phyloP scores from a whole-genome alignment of 2,888 invertebrate genomes.

The Spilosoma lubricipeda region DNA sequence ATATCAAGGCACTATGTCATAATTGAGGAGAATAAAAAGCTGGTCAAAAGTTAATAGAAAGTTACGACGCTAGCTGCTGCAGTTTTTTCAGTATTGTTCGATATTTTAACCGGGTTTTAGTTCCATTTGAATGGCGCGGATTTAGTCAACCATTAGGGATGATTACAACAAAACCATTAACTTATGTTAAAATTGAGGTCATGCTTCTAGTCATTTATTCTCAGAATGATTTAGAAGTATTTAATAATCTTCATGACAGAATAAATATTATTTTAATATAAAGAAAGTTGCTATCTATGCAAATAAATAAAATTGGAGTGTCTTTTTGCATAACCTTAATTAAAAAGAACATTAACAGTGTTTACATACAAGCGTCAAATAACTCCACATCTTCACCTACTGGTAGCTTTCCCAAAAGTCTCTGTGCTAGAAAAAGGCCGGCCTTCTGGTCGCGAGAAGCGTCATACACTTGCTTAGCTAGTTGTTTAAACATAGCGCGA shows the following conservation, averaged over 20 bases:
- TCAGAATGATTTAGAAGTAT: background rate
- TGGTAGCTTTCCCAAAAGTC: too few species aligned
- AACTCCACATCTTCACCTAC: too few species aligned
- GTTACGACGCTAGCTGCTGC: constrained; percentile 34
- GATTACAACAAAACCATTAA: background rate
- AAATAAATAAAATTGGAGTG: too few species aligned
- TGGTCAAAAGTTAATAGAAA: constrained; percentile 36
- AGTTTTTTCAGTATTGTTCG: constrained; percentile 37
- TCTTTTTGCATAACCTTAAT: too few species aligned
- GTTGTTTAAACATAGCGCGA: too few species aligned
- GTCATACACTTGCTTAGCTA: too few species aligned
- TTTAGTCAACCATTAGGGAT: constrained; percentile 19
- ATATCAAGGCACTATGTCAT: background rate
- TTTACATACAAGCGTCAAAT: too few species aligned
- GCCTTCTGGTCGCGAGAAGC: too few species aligned
- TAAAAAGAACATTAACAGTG: too few species aligned
- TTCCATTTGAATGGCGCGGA: constrained; percentile 18
- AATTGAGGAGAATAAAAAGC: background rate
- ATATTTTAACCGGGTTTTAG: constrained; percentile 21
- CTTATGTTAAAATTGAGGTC: background rate
- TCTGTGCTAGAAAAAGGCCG: too few species aligned
- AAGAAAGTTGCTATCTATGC: background rate
- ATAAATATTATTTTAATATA: background rate
- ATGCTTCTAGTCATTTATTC: background rate
- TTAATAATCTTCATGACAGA: too few species aligned